phyloP scores from a whole-genome alignment of 1,140 invertebrate species.

The Mizuhopecten yessoensis region DNA sequence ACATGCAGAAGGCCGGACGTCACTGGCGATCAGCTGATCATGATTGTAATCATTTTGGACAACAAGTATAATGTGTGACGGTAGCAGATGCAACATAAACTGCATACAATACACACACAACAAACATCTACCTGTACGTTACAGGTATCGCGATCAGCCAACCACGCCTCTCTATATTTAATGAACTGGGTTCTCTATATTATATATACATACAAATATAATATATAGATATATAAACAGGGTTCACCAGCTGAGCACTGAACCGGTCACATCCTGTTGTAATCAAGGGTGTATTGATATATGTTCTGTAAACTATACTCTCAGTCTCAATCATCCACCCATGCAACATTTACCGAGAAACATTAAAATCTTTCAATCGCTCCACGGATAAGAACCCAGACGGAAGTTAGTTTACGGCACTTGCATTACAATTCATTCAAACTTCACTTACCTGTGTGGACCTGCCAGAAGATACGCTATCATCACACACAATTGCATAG shows the following conservation, averaged over 20 bases:
- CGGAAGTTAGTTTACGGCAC: too few species aligned
- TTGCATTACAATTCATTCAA: neutral
- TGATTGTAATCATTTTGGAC: too few species aligned
- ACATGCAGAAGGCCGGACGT: neutral
- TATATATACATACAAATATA: neutral
- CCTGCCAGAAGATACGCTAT: neutral
- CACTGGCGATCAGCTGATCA: neutral
- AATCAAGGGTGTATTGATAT: too few species aligned
- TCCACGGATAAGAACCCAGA: neutral
- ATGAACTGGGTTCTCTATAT: neutral
- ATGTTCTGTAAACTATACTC: neutral
- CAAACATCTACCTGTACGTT: neutral
- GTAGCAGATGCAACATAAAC: neutral
- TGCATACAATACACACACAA: neutral
- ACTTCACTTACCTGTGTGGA: conserved; percentile 21
- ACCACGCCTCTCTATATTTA: neutral
- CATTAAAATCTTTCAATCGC: neutral
- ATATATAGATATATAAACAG: too few species aligned
- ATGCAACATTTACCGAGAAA: neutral
- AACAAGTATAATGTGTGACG: neutral
- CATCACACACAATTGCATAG: neutral
- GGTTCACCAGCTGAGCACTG: neutral
- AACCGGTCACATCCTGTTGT: neutral
- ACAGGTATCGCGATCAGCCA: neutral
- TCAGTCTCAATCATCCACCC: neutral